Percentiles rank a stretch among this genome's conserved stretches.
Evolutionary conservation across 1,140 invertebrate species (phyloP).

Genomic region (Eriosoma lanigerum): DNA sequence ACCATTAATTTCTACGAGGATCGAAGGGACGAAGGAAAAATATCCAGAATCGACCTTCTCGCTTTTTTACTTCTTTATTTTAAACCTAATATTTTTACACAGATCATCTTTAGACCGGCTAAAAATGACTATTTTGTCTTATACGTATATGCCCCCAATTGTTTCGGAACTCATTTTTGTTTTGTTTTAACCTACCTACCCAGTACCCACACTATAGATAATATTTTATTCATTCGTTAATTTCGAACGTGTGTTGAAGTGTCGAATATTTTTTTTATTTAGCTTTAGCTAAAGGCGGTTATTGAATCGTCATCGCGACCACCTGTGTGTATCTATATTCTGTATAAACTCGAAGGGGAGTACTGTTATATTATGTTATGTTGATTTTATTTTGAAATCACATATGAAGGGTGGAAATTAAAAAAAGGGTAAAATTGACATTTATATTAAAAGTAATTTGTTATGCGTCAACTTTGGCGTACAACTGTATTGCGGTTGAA

Average conservation of each 20-base stretch:
- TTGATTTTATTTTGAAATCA: conserved; percentile 27
- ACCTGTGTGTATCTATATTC: conserved; percentile 20
- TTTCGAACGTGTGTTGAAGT: background rate
- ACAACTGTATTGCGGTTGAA: conserved; percentile 12
- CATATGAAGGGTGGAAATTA: background rate
- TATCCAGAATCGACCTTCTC: too few relatives aligned
- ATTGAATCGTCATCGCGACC: conserved; percentile 25
- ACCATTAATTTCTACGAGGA: too few relatives aligned
- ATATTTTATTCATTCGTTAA: background rate
- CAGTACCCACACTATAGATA: background rate
- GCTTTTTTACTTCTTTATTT: too few relatives aligned
- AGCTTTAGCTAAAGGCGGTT: background rate
- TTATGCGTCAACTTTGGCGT: background rate
- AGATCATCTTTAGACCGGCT: too few relatives aligned
- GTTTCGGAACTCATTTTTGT: too few relatives aligned
- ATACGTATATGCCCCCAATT: too few relatives aligned
- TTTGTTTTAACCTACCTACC: background rate
- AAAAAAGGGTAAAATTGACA: conserved; percentile 16
- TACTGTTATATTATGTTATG: too few relatives aligned
- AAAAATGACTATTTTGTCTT: too few relatives aligned
- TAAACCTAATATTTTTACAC: too few relatives aligned
- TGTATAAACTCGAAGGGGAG: too few relatives aligned
- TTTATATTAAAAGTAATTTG: conserved; percentile 33
- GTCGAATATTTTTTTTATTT: background rate
- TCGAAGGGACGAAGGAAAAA: too few relatives aligned